A percentile compares a stretch with the other conserved stretches of the same genome.
These are phyloP conservation scores for Daboia siamensis DNA, from an alignment of 2,113 vertebrate genomes.

Conservation along the genomic window DNA sequence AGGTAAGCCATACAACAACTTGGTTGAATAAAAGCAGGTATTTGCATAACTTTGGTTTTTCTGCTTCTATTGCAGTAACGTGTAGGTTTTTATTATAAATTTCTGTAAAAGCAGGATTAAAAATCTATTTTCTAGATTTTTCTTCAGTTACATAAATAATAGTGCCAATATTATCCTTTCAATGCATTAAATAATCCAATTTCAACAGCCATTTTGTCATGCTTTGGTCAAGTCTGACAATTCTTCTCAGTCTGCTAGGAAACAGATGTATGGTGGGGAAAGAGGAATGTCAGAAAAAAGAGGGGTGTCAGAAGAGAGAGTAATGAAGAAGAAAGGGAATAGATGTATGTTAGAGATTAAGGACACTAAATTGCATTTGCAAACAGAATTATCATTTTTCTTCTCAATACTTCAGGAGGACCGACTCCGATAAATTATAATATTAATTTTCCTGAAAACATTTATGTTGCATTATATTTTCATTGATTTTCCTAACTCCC, in stretches of 20 bases:
- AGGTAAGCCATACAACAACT: constrained; percentile 69
- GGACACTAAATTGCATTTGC: background rate
- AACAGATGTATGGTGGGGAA: background rate
- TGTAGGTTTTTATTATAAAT: background rate
- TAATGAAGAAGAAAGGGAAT: background rate
- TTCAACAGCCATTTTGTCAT: background rate
- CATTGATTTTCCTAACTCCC: background rate
- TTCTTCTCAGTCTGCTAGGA: background rate
- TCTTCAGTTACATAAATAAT: background rate
- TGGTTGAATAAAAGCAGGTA: constrained; percentile 9
- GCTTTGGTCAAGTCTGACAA: background rate
- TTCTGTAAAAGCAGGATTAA: background rate
- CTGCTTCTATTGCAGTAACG: background rate
- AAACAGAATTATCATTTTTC: background rate
- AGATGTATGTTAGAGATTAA: background rate
- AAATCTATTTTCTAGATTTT: background rate
- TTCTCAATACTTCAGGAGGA: background rate
- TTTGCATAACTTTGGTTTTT: background rate
- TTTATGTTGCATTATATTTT: background rate
- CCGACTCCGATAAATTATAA: background rate
- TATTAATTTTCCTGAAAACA: background rate
- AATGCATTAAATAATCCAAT: background rate
- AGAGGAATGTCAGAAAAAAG: background rate
- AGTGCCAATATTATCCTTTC: background rate
- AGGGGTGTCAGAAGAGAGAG: background rate